Base-by-base conservation (phyloP, 2,113 vertebrate species). In the Catharus fuscescens region DNA sequence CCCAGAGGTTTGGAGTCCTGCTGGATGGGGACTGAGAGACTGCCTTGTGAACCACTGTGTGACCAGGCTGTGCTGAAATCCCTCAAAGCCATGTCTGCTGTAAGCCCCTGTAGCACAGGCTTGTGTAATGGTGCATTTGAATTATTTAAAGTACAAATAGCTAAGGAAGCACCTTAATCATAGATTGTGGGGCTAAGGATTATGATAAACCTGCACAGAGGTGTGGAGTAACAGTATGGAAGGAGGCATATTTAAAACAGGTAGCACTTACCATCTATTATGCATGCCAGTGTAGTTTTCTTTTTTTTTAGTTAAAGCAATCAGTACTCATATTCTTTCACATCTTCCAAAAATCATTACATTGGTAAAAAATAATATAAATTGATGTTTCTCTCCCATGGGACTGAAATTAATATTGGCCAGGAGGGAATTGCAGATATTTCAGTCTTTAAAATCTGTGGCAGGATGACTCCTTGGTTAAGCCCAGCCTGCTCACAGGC, bases 131-230 rank as follows among this genome's bases (percentile, higher is more conserved):
- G 24, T 93, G 20, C 12, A 12, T 74, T 69, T 88, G 61, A 90
- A 92, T 94, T 88, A 93, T 93, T 96, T 54, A 96, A 91, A 95
- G 65, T 73, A 61, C 85, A 94, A 65, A 62, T 18, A 83, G 77
- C 36, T 92, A 91, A 67, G 3, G 8, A 70, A 69, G 70, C 66
- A 82, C 83, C 59, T 82, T 80, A 85, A 64, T 89, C 71, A 52
- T 16, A 57, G 50, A 80, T 84, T 54, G 67, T 66, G 50, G 70
- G 34, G 38, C 66, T 86, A 36, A 87, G 80, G 34, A 53, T 72
- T 92, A 29, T 64, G 42, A 57, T 10, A 61, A 84, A 70, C 50
- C 47, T 91, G 38, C 31, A 4, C 2, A 31, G 42, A 73, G 31
- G 61, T 31, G 14, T 16, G 44, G 59, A 92, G 34, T 53, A 48